Conservation (phyloP, 2,113 vertebrate genomes). For the Thermophis baileyi region DNA sequence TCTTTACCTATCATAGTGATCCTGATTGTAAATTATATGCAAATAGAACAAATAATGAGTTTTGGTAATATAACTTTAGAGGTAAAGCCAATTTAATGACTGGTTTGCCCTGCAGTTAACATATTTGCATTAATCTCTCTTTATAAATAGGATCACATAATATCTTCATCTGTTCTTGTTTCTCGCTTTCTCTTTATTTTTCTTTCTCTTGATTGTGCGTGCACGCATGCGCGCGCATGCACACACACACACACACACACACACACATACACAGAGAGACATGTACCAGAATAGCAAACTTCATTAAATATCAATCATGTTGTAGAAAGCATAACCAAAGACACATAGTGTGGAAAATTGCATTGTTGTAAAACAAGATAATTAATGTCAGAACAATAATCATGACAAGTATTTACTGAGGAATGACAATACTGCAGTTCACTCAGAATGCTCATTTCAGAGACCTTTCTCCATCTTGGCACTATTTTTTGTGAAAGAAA, state of each 20-base stretch:
- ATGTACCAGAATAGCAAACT: not conserved
- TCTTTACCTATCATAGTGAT: slow-evolving; percentile 35
- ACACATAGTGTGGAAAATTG: slow-evolving; percentile 10
- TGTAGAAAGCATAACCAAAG: slow-evolving; percentile 1
- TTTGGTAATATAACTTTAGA: slow-evolving; percentile 33
- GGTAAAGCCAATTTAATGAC: slow-evolving; percentile 26
- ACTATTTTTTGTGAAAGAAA: not conserved
- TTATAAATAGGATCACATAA: slow-evolving; percentile 22
- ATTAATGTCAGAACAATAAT: not conserved
- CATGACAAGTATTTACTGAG: not conserved
- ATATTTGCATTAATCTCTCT: slow-evolving; percentile 31
- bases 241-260: not conserved
- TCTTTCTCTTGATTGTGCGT: not conserved
- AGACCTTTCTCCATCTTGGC: not conserved
- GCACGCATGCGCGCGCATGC: accelerated
- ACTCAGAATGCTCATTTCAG: not conserved
- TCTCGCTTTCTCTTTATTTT: not conserved
- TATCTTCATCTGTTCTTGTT: not conserved
- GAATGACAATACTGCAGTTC: not conserved
- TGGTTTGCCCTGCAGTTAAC: not conserved
- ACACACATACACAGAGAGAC: not conserved
- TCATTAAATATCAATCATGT: not conserved
- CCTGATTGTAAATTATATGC: slow-evolving; percentile 32
- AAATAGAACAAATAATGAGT: slow-evolving; percentile 31
- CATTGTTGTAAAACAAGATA: slow-evolving; percentile 15